Evolutionary conservation across 2,888 invertebrate genomes (phyloP).

Genomic region (Agrochola circellaris): DNA sequence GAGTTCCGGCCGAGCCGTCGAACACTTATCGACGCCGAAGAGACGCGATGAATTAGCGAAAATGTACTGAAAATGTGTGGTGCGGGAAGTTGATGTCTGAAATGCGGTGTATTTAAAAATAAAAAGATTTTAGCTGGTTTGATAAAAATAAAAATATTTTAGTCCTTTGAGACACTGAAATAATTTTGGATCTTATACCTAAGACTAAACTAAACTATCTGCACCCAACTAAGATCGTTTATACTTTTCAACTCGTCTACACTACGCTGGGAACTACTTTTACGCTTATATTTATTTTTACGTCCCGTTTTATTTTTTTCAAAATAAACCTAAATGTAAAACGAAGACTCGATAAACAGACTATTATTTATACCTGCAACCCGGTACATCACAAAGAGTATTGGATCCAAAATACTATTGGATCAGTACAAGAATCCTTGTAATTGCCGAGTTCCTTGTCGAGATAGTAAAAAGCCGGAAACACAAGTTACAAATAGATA

Average conservation of each 20-base stretch:
- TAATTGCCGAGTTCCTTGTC: conserved; percentile 67
- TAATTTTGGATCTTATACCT: not conserved
- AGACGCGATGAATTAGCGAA: conserved; percentile 80
- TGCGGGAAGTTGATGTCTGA: conserved; percentile 24
- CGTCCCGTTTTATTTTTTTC: not conserved
- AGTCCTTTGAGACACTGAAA: not conserved
- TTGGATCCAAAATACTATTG: not conserved
- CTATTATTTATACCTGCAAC: not conserved
- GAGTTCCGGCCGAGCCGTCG: conserved; percentile 83
- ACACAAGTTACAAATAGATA: conserved; percentile 85
- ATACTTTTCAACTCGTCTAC: not conserved
- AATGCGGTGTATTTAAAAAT: conserved; percentile 19
- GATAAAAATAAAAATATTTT: not conserved
- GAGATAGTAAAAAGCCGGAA: conserved; percentile 83
- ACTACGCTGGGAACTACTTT: not conserved
- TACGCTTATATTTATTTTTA: not conserved
- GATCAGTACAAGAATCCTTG: conserved; percentile 58
- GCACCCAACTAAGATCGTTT: not conserved
- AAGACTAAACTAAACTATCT: not conserved
- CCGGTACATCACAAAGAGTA: not conserved
- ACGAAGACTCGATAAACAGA: not conserved
- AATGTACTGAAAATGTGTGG: conserved; percentile 62
- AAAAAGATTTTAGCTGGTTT: not conserved
- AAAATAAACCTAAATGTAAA: not conserved
- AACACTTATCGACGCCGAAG: conserved; percentile 84